phyloP scores from a whole-genome alignment of 2,797 vertebrate genomes.

The Oryzias sinensis region DNA sequence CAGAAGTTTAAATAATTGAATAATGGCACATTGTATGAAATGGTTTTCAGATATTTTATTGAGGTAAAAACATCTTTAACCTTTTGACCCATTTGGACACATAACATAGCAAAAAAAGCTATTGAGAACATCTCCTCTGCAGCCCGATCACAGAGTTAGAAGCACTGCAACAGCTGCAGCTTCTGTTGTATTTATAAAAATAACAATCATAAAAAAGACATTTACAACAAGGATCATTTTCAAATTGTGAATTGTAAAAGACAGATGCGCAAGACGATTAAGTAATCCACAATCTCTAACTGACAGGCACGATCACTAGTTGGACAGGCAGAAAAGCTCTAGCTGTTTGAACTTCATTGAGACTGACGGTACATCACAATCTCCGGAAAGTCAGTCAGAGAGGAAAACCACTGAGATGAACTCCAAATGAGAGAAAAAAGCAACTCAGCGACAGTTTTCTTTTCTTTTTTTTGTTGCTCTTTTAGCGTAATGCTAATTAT shows the following conservation, averaged over 20 bases:
- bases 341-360: conserved; percentile 60
- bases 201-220: conserved; percentile 76
- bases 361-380: conserved; percentile 57
- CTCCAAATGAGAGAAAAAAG: conserved; percentile 36
- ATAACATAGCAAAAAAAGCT: conserved; percentile 69
- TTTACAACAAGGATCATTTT: conserved; percentile 61
- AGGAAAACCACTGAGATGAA: conserved; percentile 41
- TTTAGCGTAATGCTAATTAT: conserved; percentile 27
- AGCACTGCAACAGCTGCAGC: conserved; percentile 68
- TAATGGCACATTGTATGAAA: conserved; percentile 30
- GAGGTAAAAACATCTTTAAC: conserved; percentile 71
- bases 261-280: conserved; percentile 54
- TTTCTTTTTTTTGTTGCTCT: conserved; percentile 16
- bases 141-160: conserved; percentile 76
- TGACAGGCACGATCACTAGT: conserved; percentile 65
- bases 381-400: conserved; percentile 39
- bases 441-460: conserved; percentile 24
- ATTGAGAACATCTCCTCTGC: conserved; percentile 73
- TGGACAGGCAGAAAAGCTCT: conserved; percentile 61
- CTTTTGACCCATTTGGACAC: conserved; percentile 73
- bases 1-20: conserved; percentile 16
- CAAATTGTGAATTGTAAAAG: conserved; percentile 67
- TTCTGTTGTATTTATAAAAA: conserved; percentile 74
- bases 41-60: conserved; percentile 73
- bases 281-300: conserved; percentile 64